These are phyloP conservation scores for Bellardia bayeri DNA, from an alignment of 2,888 invertebrate species.

Conservation along the genomic window DNA sequence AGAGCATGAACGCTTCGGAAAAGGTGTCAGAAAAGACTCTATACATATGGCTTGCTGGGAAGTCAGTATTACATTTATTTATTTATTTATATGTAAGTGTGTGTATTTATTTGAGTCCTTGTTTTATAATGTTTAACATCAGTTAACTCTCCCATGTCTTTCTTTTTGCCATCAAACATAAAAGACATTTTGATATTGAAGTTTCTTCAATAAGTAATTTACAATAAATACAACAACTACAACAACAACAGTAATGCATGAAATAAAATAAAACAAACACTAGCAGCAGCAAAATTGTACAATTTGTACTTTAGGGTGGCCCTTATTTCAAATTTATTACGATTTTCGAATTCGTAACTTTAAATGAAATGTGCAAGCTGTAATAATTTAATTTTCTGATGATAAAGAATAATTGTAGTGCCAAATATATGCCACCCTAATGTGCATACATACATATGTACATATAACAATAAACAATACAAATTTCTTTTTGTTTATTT, in stretches of 20 bases:
- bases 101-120: constrained; percentile 27
- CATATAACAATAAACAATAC: constrained; percentile 15
- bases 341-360: too few relatives aligned
- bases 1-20: too few relatives aligned
- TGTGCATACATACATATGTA: constrained; percentile 1
- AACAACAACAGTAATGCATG: constrained; percentile 1
- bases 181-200: constrained; percentile 71
- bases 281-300: not conserved
- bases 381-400: too few relatives aligned
- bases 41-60: too few relatives aligned
- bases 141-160: constrained; percentile 69
- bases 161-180: constrained; percentile 67
- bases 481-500: constrained; percentile 60
- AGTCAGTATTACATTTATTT: constrained; percentile 9
- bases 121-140: constrained; percentile 63
- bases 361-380: too few relatives aligned
- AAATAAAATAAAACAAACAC: not conserved
- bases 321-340: too few relatives aligned
- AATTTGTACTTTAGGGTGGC: too few relatives aligned
- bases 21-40: too few relatives aligned
- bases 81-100: not conserved
- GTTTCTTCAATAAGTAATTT: constrained; percentile 69
- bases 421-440: too few relatives aligned
- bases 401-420: too few relatives aligned
- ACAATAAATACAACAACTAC: constrained; percentile 44